Base-by-base conservation (phyloP, 2,113 vertebrate genomes). In the Ctenomys sociabilis region DNA sequence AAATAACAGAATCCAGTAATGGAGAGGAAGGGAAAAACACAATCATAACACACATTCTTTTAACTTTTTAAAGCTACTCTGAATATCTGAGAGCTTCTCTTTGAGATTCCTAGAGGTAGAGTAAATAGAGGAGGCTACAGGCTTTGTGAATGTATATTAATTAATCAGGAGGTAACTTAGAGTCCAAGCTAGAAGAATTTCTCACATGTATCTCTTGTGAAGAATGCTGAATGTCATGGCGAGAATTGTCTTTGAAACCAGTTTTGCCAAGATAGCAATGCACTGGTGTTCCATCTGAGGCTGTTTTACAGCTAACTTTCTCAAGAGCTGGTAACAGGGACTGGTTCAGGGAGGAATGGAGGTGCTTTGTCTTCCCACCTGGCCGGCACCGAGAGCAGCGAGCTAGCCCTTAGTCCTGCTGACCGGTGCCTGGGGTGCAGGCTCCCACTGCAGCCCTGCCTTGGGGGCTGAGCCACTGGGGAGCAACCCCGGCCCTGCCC, bases 361-460 rank as follows among this genome's bases (percentile, higher is more conserved):
- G 17, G 4, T 75, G 8, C 24, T 75, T 80, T 32, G 6, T 87
- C 28, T 35, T 17, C n/a, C 19, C 75, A 19, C 26, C 49, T 40
- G 45, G 40, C 70, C 26, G 16, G 5, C 70, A 26, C 5, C 30
- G 16, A 66, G 59, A 28, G 16, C 28, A 54, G 43, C 13, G 57
- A 43, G 14, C 12, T 1, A n/a, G 14, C 77, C 16, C 4, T 37
- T 40, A 68, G 61, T 54, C 19, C 28, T 7, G 61, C 19, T 9
- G 12, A 77, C 26, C 2, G 0, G 0, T 32, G 68, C 21, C 30
- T 68, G n/a, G 28, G 11, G 7, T 16, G 10, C n/a, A 72, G n/a
- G 4, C 70, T 40, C n/a, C 12, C 19, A 72, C 3, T 1, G 68
- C 17, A 22, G 7, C n/a, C 22, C 70, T n/a, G 19, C 35, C 11